These are phyloP conservation scores for Agrotis ipsilon DNA, from an alignment of 2,888 invertebrate genomes.

Conservation along the genomic window DNA sequence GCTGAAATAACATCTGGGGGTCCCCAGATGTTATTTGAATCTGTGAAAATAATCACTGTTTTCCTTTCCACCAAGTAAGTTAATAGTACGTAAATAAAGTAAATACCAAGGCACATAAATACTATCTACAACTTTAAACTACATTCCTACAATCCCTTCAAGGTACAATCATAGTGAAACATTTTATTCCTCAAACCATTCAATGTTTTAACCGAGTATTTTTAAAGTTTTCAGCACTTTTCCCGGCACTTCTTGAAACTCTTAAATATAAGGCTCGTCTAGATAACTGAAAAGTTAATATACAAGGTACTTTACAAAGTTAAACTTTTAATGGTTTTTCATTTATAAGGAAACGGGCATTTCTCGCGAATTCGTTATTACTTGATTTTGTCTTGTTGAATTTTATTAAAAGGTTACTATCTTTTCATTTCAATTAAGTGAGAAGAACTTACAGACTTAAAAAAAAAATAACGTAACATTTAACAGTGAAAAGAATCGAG, in stretches of 20 bases:
- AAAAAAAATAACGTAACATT: no score
- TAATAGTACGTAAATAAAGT: no score
- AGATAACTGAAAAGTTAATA: slow-evolving; percentile 37
- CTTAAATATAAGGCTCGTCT: slow-evolving; percentile 25
- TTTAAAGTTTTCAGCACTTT: slow-evolving; percentile 43
- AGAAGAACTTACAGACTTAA: no score
- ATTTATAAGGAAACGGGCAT: background rate
- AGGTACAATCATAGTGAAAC: slow-evolving; percentile 52
- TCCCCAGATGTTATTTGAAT: no score
- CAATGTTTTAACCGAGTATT: slow-evolving; percentile 61
- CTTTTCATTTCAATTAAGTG: background rate
- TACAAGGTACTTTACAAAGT: slow-evolving; percentile 10
- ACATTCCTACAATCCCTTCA: slow-evolving; percentile 55
- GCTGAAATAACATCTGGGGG: no score
- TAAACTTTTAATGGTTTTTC: background rate
- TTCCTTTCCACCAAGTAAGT: background rate
- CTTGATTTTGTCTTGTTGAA: background rate
- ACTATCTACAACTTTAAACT: slow-evolving; percentile 41
- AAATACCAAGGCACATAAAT: background rate
- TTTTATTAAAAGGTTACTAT: background rate
- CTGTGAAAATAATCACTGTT: background rate
- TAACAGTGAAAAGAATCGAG: no score
- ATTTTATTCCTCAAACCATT: slow-evolving; percentile 56
- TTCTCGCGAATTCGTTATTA: background rate
- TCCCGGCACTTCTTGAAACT: slow-evolving; percentile 24